Percentiles rank a stretch among this genome's conserved stretches.
Evolutionary conservation across 2,797 vertebrate genomes (phyloP).

Genomic region (Notolepis coatsorum): DNA sequence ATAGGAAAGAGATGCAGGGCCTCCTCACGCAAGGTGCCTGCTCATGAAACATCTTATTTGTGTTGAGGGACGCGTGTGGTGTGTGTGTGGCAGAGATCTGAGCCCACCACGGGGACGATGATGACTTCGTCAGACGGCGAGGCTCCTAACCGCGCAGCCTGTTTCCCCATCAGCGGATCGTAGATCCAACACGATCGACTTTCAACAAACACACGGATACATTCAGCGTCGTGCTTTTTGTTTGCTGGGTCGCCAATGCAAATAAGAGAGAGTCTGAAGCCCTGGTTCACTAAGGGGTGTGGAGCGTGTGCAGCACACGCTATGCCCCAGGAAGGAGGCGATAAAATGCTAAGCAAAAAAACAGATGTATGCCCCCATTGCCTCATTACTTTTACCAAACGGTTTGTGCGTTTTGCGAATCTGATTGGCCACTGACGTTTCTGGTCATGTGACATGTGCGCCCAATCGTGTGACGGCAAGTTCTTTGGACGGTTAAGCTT

Average conservation of each 20-base stretch:
- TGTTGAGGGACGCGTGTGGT: conserved; percentile 28
- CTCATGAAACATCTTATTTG: conserved; percentile 51
- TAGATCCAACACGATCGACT: background rate
- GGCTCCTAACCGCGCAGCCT: background rate
- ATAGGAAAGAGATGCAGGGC: conserved; percentile 9
- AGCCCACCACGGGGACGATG: background rate
- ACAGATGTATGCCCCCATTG: too few relatives aligned
- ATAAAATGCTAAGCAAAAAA: too few relatives aligned
- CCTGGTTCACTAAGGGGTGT: too few relatives aligned
- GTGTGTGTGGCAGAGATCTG: conserved; percentile 7
- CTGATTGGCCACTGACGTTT: too few relatives aligned
- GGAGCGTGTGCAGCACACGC: too few relatives aligned
- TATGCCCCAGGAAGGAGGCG: too few relatives aligned
- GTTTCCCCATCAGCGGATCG: background rate
- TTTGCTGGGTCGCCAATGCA: background rate
- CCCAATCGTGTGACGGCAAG: too few relatives aligned
- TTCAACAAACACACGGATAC: background rate
- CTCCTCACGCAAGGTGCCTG: conserved; percentile 9
- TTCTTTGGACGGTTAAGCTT: too few relatives aligned
- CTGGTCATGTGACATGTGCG: too few relatives aligned
- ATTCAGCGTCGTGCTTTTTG: too few relatives aligned
- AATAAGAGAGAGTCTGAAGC: background rate
- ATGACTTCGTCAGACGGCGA: conserved; percentile 1
- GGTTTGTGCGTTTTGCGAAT: too few relatives aligned
- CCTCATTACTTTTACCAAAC: too few relatives aligned